Evolutionary conservation across 2,888 invertebrate genomes (phyloP).

Genomic region (Myopa testacea): DNA sequence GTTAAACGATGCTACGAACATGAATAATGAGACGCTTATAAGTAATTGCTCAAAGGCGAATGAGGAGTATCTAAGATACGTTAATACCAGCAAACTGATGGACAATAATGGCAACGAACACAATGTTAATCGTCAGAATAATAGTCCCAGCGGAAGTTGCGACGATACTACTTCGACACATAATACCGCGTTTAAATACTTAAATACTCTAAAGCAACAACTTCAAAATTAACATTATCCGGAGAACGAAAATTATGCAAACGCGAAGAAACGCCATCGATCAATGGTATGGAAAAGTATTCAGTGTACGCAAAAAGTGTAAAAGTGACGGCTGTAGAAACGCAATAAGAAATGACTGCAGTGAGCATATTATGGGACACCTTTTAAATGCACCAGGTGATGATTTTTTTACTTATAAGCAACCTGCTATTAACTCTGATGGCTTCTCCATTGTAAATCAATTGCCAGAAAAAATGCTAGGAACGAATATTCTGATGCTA

Average conservation of each 20-base stretch:
- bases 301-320: too few species aligned
- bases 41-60: too few species aligned
- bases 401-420: background rate
- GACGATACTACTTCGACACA: background rate
- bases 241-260: background rate
- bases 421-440: background rate
- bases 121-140: background rate
- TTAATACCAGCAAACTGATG: background rate
- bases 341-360: background rate
- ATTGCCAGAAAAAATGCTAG: background rate
- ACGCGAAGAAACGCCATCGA: background rate
- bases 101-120: background rate
- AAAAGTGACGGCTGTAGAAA: background rate
- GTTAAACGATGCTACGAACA: too few species aligned
- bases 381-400: conserved; percentile 9
- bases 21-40: too few species aligned
- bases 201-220: too few species aligned
- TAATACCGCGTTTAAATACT: background rate
- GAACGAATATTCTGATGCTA: background rate
- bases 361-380: background rate
- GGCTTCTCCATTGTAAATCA: background rate
- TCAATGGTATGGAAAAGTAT: background rate
- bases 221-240: background rate
- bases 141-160: background rate
- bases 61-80: too few species aligned